Percentiles rank a stretch among this genome's conserved stretches.
phyloP scores from a whole-genome alignment of 2,888 invertebrate genomes.

The Sepiola atlantica region DNA sequence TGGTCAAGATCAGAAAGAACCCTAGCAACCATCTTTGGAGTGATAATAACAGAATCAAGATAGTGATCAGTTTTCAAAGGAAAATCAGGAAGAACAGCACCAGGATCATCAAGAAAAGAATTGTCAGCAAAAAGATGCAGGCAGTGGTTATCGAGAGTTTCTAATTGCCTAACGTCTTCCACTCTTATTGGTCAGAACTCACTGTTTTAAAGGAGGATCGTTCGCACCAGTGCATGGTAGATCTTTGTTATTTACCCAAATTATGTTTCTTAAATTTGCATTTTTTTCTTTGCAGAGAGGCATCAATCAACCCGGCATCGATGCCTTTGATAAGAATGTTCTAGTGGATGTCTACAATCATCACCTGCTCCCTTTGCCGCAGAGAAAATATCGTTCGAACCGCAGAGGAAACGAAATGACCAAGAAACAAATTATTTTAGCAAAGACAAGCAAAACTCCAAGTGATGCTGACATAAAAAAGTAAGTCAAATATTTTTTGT shows the following conservation, averaged over 20 bases:
- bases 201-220: too few relatives aligned
- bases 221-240: too few relatives aligned
- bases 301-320: conserved; percentile 55
- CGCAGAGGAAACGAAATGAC: conserved; percentile 66
- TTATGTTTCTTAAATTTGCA: background rate
- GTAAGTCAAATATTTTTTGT: conserved; percentile 53
- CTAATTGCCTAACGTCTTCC: too few relatives aligned
- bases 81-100: too few relatives aligned
- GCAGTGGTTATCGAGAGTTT: too few relatives aligned
- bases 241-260: background rate
- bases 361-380: conserved; percentile 69
- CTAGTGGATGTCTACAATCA: conserved; percentile 68
- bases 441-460: conserved; percentile 60
- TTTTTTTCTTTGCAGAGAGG: conserved; percentile 56
- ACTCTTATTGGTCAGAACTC: too few relatives aligned
- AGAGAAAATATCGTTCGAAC: conserved; percentile 67
- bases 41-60: too few relatives aligned
- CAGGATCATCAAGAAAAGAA: too few relatives aligned
- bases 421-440: conserved; percentile 61
- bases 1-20: too few relatives aligned
- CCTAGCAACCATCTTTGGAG: too few relatives aligned
- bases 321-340: conserved; percentile 58
- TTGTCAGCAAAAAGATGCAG: too few relatives aligned
- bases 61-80: too few relatives aligned
- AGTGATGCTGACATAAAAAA: conserved; percentile 54